A percentile compares a stretch with the other conserved stretches of the same genome.
phyloP scores from a whole-genome alignment of 2,113 vertebrate genomes.

The Acrocephalus arundinaceus region DNA sequence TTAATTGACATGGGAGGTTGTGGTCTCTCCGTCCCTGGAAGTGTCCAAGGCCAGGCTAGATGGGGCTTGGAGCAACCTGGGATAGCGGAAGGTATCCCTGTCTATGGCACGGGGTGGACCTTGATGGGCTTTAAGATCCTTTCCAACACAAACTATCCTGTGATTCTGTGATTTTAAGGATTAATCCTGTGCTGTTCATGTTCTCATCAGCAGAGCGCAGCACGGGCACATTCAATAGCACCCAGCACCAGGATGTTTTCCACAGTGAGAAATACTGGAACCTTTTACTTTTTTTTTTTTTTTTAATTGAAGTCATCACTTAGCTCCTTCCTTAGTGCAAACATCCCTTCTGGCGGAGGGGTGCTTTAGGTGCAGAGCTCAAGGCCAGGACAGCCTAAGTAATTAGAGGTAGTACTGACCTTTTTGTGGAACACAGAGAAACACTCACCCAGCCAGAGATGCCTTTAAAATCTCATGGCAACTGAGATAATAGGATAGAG shows the following conservation, averaged over 20 bases:
- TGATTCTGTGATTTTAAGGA: background rate
- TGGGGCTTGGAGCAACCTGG: accelerated
- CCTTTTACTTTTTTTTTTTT: background rate
- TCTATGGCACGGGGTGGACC: background rate
- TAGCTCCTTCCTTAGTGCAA: background rate
- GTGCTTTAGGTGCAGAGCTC: background rate
- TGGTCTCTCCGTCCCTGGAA: background rate
- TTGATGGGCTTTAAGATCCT: background rate
- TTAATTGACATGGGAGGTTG: background rate
- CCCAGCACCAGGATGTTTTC: background rate
- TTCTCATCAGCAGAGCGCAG: conserved; percentile 53
- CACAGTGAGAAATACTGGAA: background rate
- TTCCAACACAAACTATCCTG: background rate
- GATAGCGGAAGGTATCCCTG: background rate
- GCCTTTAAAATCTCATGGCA: background rate
- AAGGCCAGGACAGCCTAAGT: background rate
- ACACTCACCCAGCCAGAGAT: background rate
- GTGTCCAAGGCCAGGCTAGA: background rate
- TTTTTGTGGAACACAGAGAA: background rate
- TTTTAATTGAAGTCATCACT: background rate
- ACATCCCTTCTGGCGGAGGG: background rate
- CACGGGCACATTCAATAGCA: background rate
- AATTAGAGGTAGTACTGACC: background rate
- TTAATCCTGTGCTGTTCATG: background rate
- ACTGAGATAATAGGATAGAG: background rate